Base-by-base conservation (phyloP, 2,113 vertebrate genomes). In the Strix aluco region DNA sequence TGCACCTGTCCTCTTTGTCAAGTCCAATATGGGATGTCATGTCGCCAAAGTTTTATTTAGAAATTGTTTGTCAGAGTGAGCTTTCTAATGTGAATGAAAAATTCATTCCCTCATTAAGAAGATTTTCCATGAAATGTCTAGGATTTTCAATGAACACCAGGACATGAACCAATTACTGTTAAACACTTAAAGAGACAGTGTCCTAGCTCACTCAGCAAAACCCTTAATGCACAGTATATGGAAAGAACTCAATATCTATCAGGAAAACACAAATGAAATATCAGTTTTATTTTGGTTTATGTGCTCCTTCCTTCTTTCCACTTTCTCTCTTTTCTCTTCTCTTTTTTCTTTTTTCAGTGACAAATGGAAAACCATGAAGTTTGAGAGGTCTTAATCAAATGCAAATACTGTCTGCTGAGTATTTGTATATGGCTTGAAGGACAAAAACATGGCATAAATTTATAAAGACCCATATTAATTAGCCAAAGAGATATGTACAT, bases 1-100 rank as follows among this genome's bases (percentile, higher is more conserved):
- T 99, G 99, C 99, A 98, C 98, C 98, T 99, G 99, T 99, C 99
- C 99, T 99, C 98, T 99, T 99, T 99, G 99, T 99, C 99, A 99
- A 99, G 99, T 99, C 98, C 98, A 98, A 99, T 99, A 98, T 98
- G 98, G 98, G 98, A 98, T 99, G 99, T 99, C 99, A 99, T 98
- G 98, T 98, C 98, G 97, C 98, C 97, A 98, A 99, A 98, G 98
- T 98, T 98, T 99, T 99, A 99, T 99, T 99, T 99, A 99, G 98
- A 98, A 99, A 98, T 98, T 98, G 98, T 98, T 98, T 98, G 98
- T 98, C 98, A 98, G 98, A 98, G 97, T 95, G 98, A 98, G 98
- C 98, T 98, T 98, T 98, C 98, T 98, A 98, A 98, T 98, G 98
- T 98, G 98, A 98, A 99, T 99, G 98, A 99, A 99, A 99, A 99